These are phyloP conservation scores for Phyllotreta striolata DNA, from an alignment of 2,888 invertebrate genomes.

Conservation along the genomic window DNA sequence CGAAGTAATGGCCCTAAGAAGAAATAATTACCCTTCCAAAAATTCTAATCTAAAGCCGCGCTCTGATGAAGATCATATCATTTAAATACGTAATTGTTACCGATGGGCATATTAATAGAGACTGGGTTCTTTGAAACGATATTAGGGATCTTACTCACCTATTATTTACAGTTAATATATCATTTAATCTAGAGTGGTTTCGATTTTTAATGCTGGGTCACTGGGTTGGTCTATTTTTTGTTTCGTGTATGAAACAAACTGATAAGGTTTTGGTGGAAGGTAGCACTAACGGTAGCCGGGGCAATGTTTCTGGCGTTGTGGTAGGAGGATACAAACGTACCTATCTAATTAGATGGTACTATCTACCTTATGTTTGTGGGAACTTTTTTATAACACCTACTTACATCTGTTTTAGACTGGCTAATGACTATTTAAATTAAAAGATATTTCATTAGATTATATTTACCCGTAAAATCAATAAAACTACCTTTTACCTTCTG, in stretches of 20 bases:
- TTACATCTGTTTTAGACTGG: no score
- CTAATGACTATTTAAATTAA: no score
- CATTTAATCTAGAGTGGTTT: slow-evolving; percentile 38
- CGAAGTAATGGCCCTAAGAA: slow-evolving; percentile 39
- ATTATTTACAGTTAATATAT: slow-evolving; percentile 43
- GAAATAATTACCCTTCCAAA: slow-evolving; percentile 54
- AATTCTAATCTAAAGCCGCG: slow-evolving; percentile 55
- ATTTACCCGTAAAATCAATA: no score
- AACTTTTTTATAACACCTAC: not conserved
- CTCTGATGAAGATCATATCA: slow-evolving; percentile 54
- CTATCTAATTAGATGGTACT: slow-evolving; percentile 13
- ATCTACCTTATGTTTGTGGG: slow-evolving; percentile 12
- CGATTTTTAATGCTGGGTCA: slow-evolving; percentile 32
- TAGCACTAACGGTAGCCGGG: slow-evolving; percentile 32
- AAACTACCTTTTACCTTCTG: slow-evolving; percentile 2
- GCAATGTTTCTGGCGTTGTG: slow-evolving; percentile 15
- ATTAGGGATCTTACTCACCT: slow-evolving; percentile 39
- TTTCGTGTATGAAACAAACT: slow-evolving; percentile 18
- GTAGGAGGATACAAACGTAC: slow-evolving; percentile 17
- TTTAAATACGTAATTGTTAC: slow-evolving; percentile 56
- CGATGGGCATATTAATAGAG: slow-evolving; percentile 49
- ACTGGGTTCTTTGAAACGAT: slow-evolving; percentile 39
- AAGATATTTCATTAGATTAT: no score
- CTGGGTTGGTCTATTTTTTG: slow-evolving; percentile 27
- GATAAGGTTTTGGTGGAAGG: slow-evolving; percentile 24